Evolutionary conservation across 23 tunicate genomes (phyloP).

Genomic region (Clavelina lepadiformis): DNA sequence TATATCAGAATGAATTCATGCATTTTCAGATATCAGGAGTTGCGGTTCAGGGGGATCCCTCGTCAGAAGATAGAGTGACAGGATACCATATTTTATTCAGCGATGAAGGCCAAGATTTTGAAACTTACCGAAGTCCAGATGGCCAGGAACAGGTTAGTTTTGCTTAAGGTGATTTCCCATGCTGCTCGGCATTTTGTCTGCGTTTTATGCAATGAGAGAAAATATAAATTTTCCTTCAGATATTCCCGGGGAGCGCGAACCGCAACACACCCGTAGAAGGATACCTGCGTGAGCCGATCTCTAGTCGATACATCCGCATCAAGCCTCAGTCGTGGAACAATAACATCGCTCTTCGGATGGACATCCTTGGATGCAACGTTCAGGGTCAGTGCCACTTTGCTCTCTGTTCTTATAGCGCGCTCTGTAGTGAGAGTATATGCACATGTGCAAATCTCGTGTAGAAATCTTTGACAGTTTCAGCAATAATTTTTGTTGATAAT

Average conservation of each 20-base stretch:
- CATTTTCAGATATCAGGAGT: constrained; percentile 58
- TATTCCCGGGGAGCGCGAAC: constrained; percentile 64
- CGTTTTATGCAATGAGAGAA: not conserved
- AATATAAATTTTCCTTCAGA: constrained; percentile 9
- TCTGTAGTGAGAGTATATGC: no score
- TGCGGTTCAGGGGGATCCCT: constrained; percentile 48
- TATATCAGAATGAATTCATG: not conserved
- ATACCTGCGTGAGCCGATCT: constrained; percentile 59
- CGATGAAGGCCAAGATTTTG: constrained; percentile 45
- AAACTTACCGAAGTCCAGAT: constrained; percentile 31
- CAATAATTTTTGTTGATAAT: no score
- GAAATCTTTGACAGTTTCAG: no score
- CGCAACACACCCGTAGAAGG: constrained; percentile 64
- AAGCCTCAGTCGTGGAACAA: constrained; percentile 65
- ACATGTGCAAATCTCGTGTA: no score
- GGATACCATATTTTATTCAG: constrained; percentile 66
- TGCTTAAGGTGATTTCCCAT: not conserved
- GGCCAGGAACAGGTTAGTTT: constrained; percentile 53
- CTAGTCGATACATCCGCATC: constrained; percentile 64
- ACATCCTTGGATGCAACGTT: constrained; percentile 76
- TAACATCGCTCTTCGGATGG: constrained; percentile 73
- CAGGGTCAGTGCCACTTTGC: constrained; percentile 42
- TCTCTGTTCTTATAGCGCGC: no score
- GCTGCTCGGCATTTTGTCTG: not conserved
- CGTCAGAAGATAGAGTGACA: constrained; percentile 48